A percentile compares a stretch with the other conserved stretches of the same genome.
Conservation (phyloP, 2,888 invertebrate genomes). For the Drosophila paranaensis region DNA sequence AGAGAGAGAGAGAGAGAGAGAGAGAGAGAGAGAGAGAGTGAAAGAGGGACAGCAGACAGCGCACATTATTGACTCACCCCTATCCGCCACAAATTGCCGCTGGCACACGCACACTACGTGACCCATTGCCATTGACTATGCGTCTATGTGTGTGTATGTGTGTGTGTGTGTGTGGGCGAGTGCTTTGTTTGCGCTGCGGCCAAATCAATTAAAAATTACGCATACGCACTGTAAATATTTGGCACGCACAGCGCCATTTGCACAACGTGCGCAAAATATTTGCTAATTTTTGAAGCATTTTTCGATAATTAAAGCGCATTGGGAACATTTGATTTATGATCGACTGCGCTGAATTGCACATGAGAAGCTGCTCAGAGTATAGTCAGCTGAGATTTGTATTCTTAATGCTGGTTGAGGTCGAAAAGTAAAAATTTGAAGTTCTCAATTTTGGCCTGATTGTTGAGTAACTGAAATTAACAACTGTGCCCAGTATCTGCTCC, state of each 20-base stretch:
- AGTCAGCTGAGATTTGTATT: background rate
- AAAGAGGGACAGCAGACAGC: constrained; percentile 16
- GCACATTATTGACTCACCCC: constrained; percentile 41
- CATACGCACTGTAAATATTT: constrained; percentile 78
- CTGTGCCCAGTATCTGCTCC: no score
- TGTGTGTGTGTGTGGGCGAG: constrained; percentile 8
- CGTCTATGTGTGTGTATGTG: constrained; percentile 1
- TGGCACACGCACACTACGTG: constrained; percentile 31
- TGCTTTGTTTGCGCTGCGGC: constrained; percentile 64
- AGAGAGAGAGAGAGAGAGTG: background rate
- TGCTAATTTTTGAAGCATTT: constrained; percentile 57
- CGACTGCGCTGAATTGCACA: background rate
- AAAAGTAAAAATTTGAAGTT: no score
- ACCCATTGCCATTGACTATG: constrained; percentile 33
- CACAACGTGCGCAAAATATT: constrained; percentile 57
- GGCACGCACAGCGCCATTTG: constrained; percentile 57
- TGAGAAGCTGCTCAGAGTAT: background rate
- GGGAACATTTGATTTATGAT: background rate
- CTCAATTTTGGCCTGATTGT: no score
- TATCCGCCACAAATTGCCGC: constrained; percentile 8
- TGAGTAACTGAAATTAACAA: no score
- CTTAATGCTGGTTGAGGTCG: no score
- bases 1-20: background rate
- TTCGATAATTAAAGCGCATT: constrained; percentile 51
- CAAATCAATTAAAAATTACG: constrained; percentile 81